Conservation (phyloP, 2,113 vertebrate species). For the Dasyprocta punctata region DNA sequence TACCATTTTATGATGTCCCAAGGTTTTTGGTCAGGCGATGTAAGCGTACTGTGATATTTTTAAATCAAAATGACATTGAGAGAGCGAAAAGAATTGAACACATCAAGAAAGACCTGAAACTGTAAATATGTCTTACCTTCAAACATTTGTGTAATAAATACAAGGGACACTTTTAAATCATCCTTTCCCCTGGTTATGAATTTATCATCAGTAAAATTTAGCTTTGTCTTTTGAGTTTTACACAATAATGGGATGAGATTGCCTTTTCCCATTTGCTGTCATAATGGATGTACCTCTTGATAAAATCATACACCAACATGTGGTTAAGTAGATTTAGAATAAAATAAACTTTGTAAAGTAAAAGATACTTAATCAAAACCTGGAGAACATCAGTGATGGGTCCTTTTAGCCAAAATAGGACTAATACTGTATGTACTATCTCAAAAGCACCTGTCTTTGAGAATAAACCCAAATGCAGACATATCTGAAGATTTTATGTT, state of each 20-base stretch:
- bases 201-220: not conserved
- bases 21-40: conserved; percentile 16
- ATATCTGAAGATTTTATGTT: not conserved
- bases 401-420: not conserved
- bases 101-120: not conserved
- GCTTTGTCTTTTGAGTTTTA: not conserved
- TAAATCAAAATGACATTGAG: conserved; percentile 50
- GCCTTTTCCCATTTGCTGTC: not conserved
- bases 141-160: not conserved
- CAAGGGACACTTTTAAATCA: not conserved
- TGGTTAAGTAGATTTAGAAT: not conserved
- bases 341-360: not conserved
- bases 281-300: not conserved
- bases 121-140: not conserved
- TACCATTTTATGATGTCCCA: conserved; percentile 46
- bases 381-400: not conserved
- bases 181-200: not conserved
- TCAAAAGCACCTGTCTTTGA: not conserved
- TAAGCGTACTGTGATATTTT: conserved; percentile 46
- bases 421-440: not conserved
- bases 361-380: not conserved
- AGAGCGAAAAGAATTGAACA: not conserved
- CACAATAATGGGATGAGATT: not conserved
- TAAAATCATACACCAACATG: not conserved
- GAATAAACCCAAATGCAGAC: not conserved